Evolutionary conservation across 1,140 invertebrate species (phyloP), one percentile per base, ranked within the genome.

Genomic region (Propsilocerus akamusi): DNA sequence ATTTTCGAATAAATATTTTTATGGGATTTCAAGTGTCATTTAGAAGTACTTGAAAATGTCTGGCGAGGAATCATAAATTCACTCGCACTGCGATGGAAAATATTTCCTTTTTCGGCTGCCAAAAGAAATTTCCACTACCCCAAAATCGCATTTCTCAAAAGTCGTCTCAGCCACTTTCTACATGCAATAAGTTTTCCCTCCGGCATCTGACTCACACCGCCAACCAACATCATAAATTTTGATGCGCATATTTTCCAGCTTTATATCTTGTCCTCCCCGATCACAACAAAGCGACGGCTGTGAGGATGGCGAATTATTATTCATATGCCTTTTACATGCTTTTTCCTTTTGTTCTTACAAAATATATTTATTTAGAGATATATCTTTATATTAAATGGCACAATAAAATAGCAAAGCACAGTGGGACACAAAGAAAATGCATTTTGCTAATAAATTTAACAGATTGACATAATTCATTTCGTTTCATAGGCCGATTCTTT

Each of bases 161-260:
- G n/a, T n/a, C n/a, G n/a, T n/a, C n/a, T n/a, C n/a, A n/a, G n/a
- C n/a, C n/a, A n/a, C n/a, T n/a, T n/a, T n/a, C n/a, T n/a, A n/a
- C n/a, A n/a, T n/a, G n/a, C n/a, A n/a, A n/a, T n/a, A n/a, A n/a
- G n/a, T n/a, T n/a, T n/a, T n/a, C n/a, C n/a, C n/a, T n/a, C n/a
- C n/a, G n/a, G n/a, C n/a, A n/a, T n/a, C n/a, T n/a, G n/a, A n/a
- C n/a, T n/a, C n/a, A n/a, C n/a, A n/a, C n/a, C n/a, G n/a, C n/a
- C n/a, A n/a, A n/a, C n/a, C n/a, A n/a, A n/a, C n/a, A n/a, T n/a
- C n/a, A n/a, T n/a, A n/a, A n/a, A n/a, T n/a, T n/a, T n/a, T 20
- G 34, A 41, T 41, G 34, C 34, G 34, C 34, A 41, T 41, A 41
- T 41, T 41, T 41, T 41, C 34, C 34, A 41, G 17, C 17, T 41